Evolutionary conservation across 2,797 vertebrate species (phyloP).

Genomic region (Distichodus sexfasciatus): DNA sequence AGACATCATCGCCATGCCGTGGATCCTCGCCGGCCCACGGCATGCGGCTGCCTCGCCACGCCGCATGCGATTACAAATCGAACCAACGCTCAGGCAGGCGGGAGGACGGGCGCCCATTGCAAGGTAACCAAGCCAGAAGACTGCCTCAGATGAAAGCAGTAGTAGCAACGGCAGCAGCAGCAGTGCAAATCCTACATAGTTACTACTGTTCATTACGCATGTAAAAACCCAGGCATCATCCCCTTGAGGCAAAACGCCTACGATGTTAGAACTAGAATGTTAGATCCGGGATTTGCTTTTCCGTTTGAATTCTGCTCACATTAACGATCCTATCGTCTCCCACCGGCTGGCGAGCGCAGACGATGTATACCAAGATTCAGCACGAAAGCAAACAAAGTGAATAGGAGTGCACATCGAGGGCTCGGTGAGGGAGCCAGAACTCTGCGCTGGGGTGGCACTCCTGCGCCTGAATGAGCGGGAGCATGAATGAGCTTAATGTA

Average conservation of each 20-base stretch:
- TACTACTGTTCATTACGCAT: not conserved
- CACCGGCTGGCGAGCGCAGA: not conserved
- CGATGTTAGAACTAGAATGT: not conserved
- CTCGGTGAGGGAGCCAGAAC: constrained; percentile 25
- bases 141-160: not conserved
- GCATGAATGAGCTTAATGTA: constrained; percentile 63
- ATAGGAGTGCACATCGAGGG: constrained; percentile 41
- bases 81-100: constrained; percentile 44
- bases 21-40: constrained; percentile 67
- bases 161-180: no score
- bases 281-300: not conserved
- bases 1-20: constrained; percentile 75
- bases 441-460: constrained; percentile 50
- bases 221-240: not conserved
- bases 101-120: constrained; percentile 28
- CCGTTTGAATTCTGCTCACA: no score
- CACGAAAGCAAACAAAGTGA: constrained; percentile 16
- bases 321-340: not conserved
- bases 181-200: not conserved
- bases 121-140: constrained; percentile 12
- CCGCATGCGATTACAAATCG: constrained; percentile 53
- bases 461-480: constrained; percentile 61
- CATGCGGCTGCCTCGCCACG: constrained; percentile 57
- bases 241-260: not conserved
- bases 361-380: not conserved